A percentile compares a stretch with the other conserved stretches of the same genome.
phyloP scores from a whole-genome alignment of 2,113 vertebrate species.

The Semnornis frantzii region DNA sequence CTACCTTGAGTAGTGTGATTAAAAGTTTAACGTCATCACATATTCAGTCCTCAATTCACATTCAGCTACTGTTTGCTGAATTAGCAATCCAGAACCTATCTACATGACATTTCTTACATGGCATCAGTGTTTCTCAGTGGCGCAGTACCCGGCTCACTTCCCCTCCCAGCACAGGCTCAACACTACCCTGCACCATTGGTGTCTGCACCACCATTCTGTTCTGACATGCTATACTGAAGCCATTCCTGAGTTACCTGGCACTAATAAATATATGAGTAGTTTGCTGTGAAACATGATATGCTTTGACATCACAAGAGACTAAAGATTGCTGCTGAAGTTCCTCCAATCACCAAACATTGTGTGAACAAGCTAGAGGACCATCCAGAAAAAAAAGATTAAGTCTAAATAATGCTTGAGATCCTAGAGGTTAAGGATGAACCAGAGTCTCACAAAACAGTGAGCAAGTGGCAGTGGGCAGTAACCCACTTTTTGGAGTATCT shows the following conservation, averaged over 20 bases:
- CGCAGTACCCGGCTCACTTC: background rate
- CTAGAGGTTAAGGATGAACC: background rate
- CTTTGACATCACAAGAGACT: background rate
- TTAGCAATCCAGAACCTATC: background rate
- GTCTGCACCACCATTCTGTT: background rate
- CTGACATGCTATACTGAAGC: background rate
- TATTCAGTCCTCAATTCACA: background rate
- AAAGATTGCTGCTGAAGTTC: background rate
- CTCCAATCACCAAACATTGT: background rate
- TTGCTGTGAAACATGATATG: background rate
- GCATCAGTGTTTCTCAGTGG: background rate
- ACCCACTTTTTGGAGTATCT: background rate
- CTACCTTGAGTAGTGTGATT: background rate
- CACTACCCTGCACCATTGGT: no score
- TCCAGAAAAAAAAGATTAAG: background rate
- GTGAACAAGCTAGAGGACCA: fast-evolving
- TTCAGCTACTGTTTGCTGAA: background rate
- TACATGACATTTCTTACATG: background rate
- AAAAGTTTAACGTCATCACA: background rate
- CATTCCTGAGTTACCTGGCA: background rate
- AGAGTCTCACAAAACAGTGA: background rate
- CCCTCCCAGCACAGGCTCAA: background rate
- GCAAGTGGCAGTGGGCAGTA: background rate
- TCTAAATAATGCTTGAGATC: background rate
- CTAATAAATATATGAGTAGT: background rate